A percentile compares a stretch with the other conserved stretches of the same genome.
These are phyloP conservation scores for Fregata magnificens DNA, from an alignment of 2,113 vertebrate genomes.

Conservation along the genomic window DNA sequence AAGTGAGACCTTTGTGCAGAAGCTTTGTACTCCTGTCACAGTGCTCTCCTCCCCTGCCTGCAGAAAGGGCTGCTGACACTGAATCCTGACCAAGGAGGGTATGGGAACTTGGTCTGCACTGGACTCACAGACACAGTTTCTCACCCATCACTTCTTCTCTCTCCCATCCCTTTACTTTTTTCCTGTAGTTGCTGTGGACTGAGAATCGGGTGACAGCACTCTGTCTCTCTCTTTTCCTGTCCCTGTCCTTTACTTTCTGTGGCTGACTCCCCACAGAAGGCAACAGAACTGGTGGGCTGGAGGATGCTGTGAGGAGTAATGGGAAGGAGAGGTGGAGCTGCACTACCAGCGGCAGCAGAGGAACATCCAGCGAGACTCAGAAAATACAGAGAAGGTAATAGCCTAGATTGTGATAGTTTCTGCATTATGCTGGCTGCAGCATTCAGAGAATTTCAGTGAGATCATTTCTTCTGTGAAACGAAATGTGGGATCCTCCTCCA, in stretches of 20 bases:
- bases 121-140: neutral
- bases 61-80: neutral
- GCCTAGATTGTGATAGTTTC: neutral
- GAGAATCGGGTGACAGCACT: neutral
- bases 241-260: neutral
- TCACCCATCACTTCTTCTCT: neutral
- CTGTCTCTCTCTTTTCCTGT: neutral
- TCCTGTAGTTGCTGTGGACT: neutral
- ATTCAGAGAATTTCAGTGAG: neutral
- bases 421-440: neutral
- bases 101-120: neutral
- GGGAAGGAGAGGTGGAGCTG: neutral
- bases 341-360: accelerated
- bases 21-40: neutral
- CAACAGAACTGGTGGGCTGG: neutral
- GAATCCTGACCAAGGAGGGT: neutral
- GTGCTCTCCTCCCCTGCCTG: neutral
- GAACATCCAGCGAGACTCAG: neutral
- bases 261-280: neutral
- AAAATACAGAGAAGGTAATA: neutral
- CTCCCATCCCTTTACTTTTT: neutral
- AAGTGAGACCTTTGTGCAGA: neutral
- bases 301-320: neutral
- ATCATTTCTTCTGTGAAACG: neutral
- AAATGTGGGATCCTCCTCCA: neutral